A percentile compares a stretch with the other conserved stretches of the same genome.
phyloP scores from a whole-genome alignment of 2,888 invertebrate genomes.

The Apotomis capreana region DNA sequence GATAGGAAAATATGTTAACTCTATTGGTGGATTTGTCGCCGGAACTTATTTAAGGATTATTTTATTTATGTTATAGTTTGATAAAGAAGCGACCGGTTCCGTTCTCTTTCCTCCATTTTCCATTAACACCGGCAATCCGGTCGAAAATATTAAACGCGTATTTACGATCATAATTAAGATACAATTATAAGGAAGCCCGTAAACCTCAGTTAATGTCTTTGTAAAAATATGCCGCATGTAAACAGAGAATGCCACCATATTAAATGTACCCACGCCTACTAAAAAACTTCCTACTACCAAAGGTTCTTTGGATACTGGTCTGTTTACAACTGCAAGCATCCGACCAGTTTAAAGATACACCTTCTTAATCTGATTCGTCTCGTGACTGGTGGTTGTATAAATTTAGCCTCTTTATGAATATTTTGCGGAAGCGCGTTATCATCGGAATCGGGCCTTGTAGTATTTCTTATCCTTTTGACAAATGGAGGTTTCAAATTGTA shows the following conservation, averaged over 20 bases:
- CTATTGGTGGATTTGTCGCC: too few species aligned
- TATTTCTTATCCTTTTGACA: conserved; percentile 34
- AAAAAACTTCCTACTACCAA: background rate
- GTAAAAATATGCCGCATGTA: conserved; percentile 32
- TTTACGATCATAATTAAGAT: conserved; percentile 35
- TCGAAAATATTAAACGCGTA: conserved; percentile 11
- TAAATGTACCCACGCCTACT: background rate
- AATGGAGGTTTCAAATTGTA: conserved; percentile 25
- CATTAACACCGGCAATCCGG: conserved; percentile 6
- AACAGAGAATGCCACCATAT: conserved; percentile 4
- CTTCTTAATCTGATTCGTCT: conserved; percentile 11
- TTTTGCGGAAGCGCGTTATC: conserved; percentile 33
- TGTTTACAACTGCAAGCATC: conserved; percentile 5
- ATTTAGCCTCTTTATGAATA: conserved; percentile 13
- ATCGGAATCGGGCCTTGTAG: conserved; percentile 27
- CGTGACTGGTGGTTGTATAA: background rate
- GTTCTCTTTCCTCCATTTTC: background rate
- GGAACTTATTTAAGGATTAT: too few species aligned
- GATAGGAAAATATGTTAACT: too few species aligned
- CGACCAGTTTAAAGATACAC: conserved; percentile 16
- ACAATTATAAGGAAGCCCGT: conserved; percentile 40
- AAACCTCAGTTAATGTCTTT: conserved; percentile 29
- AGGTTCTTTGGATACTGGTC: background rate
- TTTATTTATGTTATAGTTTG: too few species aligned
- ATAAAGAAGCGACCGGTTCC: background rate